Base-by-base conservation (phyloP, 2,113 vertebrate species). In the Phaethon lepturus region DNA sequence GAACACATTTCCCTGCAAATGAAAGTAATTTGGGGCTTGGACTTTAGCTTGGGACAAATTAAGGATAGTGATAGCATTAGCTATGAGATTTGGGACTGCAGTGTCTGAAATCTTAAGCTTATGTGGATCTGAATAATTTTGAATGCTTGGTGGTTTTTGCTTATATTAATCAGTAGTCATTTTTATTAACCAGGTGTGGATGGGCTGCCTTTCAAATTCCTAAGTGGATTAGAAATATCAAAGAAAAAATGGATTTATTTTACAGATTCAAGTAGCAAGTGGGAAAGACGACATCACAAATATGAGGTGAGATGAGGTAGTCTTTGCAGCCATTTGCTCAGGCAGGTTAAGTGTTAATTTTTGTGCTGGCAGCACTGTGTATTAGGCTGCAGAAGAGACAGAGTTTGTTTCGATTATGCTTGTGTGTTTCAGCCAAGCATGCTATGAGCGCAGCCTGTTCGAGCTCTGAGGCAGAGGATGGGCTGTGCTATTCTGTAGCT, bases 221-320 rank as follows among this genome's bases (percentile, higher is more conserved):
- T 98, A 13, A 98, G 98, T 22, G 98, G 98, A 17, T 93, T 98
- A 62, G 98, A 98, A 91, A 96, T 98, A 80, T 98, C 97, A 42
- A 88, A 91, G 38, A 97, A 98, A 15, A 98, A 97, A 4, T 89
- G 95, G 9, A 90, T 98, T 69, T 98, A 97, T 88, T 99, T 98
- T 93, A 98, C 96, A 0, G 98, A 98, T 96, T 98, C 98, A 4
- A 98, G 98, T 78, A 98, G 97, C 50, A 98, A 98, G 52, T 98
- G 98, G 98, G 98, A 98, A 40, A 97, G 98, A 56, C 55, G 69
- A 77, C 98, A 98, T 62, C 98, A 98, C 78, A 98, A 95, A 80
- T 97, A 98, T 15, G 98, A 98, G 97, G 98, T 98, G 93, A 97
- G 77, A 35, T 33, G 77, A 50, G 31, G 72, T 14, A 26, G 26